phyloP scores from a whole-genome alignment of 1,140 invertebrate species.

The Drosophila ironensis region DNA sequence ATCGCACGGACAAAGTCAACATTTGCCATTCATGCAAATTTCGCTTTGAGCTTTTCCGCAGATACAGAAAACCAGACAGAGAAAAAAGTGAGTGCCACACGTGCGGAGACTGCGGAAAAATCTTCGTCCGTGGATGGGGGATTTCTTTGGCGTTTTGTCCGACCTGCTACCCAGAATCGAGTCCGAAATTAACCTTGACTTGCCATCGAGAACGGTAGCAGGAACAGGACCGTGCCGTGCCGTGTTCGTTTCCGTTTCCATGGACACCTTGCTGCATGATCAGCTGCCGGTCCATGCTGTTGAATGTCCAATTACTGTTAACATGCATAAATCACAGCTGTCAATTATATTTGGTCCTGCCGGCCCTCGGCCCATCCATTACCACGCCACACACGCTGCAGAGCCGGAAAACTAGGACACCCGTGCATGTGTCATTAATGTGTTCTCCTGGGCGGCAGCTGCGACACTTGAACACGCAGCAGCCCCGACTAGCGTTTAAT shows the following conservation, averaged over 20 bases:
- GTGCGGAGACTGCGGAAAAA: conserved; percentile 23
- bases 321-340: conserved; percentile 66
- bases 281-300: conserved; percentile 22
- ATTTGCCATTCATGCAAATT: conserved; percentile 51
- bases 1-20: neutral
- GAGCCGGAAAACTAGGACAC: conserved; percentile 1
- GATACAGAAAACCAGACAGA: neutral
- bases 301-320: conserved; percentile 43
- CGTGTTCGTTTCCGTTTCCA: neutral
- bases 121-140: conserved; percentile 1
- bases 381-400: neutral
- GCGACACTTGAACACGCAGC: conserved; percentile 54
- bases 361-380: conserved; percentile 1
- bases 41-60: conserved; percentile 26
- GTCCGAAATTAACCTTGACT: conserved; percentile 35
- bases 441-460: conserved; percentile 59
- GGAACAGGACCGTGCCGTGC: too few species aligned
- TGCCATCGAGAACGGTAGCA: too few species aligned
- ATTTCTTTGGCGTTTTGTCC: neutral
- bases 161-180: conserved; percentile 1
- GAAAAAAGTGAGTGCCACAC: neutral
- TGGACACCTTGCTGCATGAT: conserved; percentile 23
- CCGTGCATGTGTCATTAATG: conserved; percentile 51
- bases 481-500: conserved; percentile 61
- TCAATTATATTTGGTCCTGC: conserved; percentile 47